These are phyloP conservation scores for Aethes cnicana DNA, from an alignment of 2,888 invertebrate species.

Conservation along the genomic window DNA sequence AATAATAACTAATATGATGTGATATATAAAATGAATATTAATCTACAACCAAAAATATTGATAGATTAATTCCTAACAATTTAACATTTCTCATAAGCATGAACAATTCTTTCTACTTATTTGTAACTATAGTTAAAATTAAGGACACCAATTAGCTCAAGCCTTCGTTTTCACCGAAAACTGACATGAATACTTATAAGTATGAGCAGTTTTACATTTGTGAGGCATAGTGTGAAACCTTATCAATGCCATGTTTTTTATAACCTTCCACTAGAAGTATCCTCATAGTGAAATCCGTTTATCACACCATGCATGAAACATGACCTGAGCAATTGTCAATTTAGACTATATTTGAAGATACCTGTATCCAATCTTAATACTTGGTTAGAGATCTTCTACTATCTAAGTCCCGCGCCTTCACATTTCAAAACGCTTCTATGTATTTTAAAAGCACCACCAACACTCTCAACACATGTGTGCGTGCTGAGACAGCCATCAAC, in stretches of 20 bases:
- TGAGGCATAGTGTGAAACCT: background rate
- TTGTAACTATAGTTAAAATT: background rate
- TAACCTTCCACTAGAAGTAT: background rate
- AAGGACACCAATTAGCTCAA: background rate
- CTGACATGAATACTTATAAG: background rate
- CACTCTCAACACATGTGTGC: too few relatives aligned
- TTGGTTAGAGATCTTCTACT: too few relatives aligned
- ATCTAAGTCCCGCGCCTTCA: too few relatives aligned
- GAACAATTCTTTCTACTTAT: background rate
- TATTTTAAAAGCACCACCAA: too few relatives aligned
- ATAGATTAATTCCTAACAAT: constrained; percentile 14
- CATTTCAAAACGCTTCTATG: too few relatives aligned
- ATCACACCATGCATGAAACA: too few relatives aligned
- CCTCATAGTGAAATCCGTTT: background rate
- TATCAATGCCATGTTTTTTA: background rate
- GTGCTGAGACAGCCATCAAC: too few relatives aligned
- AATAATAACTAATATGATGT: constrained; percentile 13
- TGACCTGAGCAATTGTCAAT: too few relatives aligned
- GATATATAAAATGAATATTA: constrained; percentile 3
- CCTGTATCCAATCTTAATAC: too few relatives aligned
- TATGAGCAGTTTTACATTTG: background rate
- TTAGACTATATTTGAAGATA: too few relatives aligned
- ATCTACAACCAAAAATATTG: constrained; percentile 9
- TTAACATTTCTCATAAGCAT: constrained; percentile 5
- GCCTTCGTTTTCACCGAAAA: background rate